phyloP scores from a whole-genome alignment of 1,140 invertebrate genomes.

The Anastatus disparis region DNA sequence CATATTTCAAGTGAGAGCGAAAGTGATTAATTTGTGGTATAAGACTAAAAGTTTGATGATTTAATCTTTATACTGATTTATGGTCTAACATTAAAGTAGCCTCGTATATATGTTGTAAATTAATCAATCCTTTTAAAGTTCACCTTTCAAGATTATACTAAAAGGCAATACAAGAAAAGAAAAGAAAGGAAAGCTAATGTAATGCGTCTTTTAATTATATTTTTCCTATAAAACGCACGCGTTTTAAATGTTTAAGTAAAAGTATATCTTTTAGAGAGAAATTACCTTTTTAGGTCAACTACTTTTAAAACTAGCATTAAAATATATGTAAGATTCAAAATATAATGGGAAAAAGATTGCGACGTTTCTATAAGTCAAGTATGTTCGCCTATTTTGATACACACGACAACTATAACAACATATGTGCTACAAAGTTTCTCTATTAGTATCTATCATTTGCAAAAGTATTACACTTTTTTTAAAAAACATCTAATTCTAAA shows the following conservation, averaged over 20 bases:
- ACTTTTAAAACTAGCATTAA: neutral
- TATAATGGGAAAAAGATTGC: neutral
- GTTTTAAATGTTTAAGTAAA: constrained; percentile 6
- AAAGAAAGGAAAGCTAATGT: neutral
- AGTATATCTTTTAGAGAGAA: constrained; percentile 9
- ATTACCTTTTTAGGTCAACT: constrained; percentile 12
- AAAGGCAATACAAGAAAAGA: neutral
- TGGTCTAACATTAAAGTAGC: neutral
- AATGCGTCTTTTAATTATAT: neutral
- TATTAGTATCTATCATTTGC: neutral
- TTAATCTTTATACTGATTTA: too few relatives aligned
- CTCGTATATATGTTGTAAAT: neutral
- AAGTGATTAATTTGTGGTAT: too few relatives aligned
- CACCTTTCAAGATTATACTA: neutral
- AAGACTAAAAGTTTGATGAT: too few relatives aligned
- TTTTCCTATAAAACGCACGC: too few relatives aligned
- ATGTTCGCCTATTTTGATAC: too few relatives aligned
- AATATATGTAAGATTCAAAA: too few relatives aligned
- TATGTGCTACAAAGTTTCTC: neutral
- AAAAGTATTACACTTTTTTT: neutral
- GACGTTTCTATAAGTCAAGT: neutral
- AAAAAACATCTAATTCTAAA: too few relatives aligned
- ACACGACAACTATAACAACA: neutral
- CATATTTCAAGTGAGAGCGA: too few relatives aligned
- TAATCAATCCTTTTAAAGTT: neutral